Evolutionary conservation across 2,888 invertebrate species (phyloP), one percentile per base, ranked within the genome.

Genomic region (Orchestes rusci): DNA sequence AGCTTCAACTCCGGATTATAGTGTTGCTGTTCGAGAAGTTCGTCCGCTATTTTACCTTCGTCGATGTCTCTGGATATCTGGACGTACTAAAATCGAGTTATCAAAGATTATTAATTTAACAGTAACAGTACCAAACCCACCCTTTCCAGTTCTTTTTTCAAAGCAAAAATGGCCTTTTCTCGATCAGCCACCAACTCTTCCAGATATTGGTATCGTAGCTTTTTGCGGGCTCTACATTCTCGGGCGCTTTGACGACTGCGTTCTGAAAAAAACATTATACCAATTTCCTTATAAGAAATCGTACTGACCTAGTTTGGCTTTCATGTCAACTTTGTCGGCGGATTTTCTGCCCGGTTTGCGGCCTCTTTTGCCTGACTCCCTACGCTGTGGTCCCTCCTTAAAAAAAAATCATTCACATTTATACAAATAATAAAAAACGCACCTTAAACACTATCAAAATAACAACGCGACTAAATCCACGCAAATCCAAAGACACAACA

Each of bases 181-280:
- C 95, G 74, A 67, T 93, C 92, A 0, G 88, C 79, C 3, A 96
- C 95, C 54, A 96, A 72, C 70, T 96, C 95, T 69, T 96, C 95
- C 54, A 96, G 74, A 66, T 96, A 96, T 69, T 96, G 95, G 70
- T 96, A 96, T 39, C 96, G 80, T 51, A 96, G 76, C 68, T 96
- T 96, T 73, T 96, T 96, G 39, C 96, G 79, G 34, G 95, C 95
- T 54, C 96, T 82, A 68, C 96, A 96, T 75, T 96, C 96, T 59
- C 95, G 77, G 56, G 96, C 96, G 71, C 94, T 94, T 73, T 96
- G 95, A 57, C 96, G 79, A 69, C 95, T 95, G 51, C 95, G 80
- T 71, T 96, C 95, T 90, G 67, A 23, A n/a, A n/a, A n/a, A n/a
- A n/a, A 10, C 27, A 27, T 27, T 27, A n/a, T n/a, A 27, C 27